A percentile compares a stretch with the other conserved stretches of the same genome.
Conservation (phyloP, 2,888 invertebrate genomes). For the Scotopteryx bipunctaria region DNA sequence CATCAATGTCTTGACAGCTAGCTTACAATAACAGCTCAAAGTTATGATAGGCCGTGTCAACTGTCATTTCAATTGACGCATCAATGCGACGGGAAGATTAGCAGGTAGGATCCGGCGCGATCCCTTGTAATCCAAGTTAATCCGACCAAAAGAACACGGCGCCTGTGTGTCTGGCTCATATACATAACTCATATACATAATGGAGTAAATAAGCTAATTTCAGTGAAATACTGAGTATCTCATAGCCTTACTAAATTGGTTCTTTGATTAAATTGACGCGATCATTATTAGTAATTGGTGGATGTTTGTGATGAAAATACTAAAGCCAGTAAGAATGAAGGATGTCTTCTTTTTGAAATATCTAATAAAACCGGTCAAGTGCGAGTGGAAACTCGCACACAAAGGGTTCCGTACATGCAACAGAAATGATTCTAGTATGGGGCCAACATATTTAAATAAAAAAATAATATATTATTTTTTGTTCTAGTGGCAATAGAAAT, state of each 20-base stretch:
- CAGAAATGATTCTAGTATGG: too few species aligned
- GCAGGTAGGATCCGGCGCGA: conserved; percentile 29
- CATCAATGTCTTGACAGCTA: background rate
- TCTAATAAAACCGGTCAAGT: too few species aligned
- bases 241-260: conserved; percentile 43
- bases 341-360: too few species aligned
- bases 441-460: too few species aligned
- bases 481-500: too few species aligned
- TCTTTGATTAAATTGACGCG: conserved; percentile 37
- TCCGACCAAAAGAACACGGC: conserved; percentile 49
- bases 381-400: too few species aligned
- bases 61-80: conserved; percentile 41
- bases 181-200: conserved; percentile 61
- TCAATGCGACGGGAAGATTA: conserved; percentile 42
- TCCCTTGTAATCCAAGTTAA: conserved; percentile 40
- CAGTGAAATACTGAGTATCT: conserved; percentile 58
- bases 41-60: conserved; percentile 24
- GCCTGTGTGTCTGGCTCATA: conserved; percentile 63
- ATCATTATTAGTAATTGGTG: conserved; percentile 23
- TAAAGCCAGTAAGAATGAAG: background rate
- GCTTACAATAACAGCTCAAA: background rate
- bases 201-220: conserved; percentile 67
- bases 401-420: too few species aligned
- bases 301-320: background rate
- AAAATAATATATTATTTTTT: too few species aligned